Evolutionary conservation across 2,797 vertebrate species (phyloP), one percentile per base, ranked within the genome.

Genomic region (Acanthurus lineatus): DNA sequence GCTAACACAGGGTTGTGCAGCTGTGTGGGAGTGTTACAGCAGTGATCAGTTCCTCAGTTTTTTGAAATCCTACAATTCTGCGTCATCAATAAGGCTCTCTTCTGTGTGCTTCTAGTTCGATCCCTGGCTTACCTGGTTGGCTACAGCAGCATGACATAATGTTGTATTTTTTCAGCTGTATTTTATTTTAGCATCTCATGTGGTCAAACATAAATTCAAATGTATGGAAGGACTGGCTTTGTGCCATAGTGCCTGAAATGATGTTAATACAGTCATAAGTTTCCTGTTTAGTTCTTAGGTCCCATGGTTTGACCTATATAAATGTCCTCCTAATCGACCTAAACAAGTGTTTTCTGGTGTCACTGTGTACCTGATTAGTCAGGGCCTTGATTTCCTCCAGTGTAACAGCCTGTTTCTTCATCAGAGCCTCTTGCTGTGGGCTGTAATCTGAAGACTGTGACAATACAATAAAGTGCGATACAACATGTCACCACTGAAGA

Each of bases 331-430:
- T 10, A 4, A 12, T n/a, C 64, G 48, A 48, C 14, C 32, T 59
- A 52, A 68, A 65, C 35, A 53, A 69, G 19, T 75, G 52, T 19
- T 8, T 40, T n/a, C 38, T 58, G 14, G 28, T 56, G 69, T 76
- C 40, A 42, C 44, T 65, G 35, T 44, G 61, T 92, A 98, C 97
- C 96, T 97, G 95, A 78, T 94, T 94, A 81, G 95, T 96, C 64
- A 94, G 89, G 56, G 91, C 91, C 90, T 93, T 96, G 92, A 99
- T 96, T 77, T 95, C 92, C 32, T 96, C 95, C 84, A 98, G 92
- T 25, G 95, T 97, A 9, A 93, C 95, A 0, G 92, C 92, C 85
- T 99, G 97, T 85, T 96, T 99, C 93, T 95, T 96, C 88, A 96
- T 95, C 86, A 99, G 95, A 73, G 91, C 95, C 83, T 95, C 93